Base-by-base conservation (phyloP, 2,888 invertebrate genomes). In the Balanococcus diminutus region DNA sequence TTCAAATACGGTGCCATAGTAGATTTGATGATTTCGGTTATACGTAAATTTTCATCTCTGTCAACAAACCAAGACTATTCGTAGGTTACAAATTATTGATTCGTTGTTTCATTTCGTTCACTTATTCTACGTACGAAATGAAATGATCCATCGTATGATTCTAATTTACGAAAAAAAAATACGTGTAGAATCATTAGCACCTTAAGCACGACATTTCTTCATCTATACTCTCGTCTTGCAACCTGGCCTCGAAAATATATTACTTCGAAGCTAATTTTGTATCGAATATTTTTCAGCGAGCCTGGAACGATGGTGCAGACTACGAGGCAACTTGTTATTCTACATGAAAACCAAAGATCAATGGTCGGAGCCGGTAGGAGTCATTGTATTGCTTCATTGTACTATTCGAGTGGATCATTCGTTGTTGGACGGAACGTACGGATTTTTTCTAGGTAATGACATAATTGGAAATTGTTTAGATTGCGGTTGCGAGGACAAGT, bases 311-410 rank as follows among this genome's bases (percentile, higher is more conserved):
- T 97, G 97, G 96, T 98, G 97, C 90, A 93, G 97, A 87, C 92
- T 98, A 56, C 93, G 96, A 88, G 98, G 98, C 87, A 98, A 98
- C 91, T 92, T 98, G 19, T 91, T 98, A 87, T 98, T 98, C 91
- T 98, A 97, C 90, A 94, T 97, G 89, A 97, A 97, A 90, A 95
- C 95, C 81, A 93, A 94, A 88, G 96, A 97, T 90, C 95, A 95
- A 88, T 95, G 94, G 93, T 95, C 96, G 31, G 95, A 96, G 89
- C 96, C 97, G 0, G 91, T 94, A 87, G 98, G 97, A 42, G 94
- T 98, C 0, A 93, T 98, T 88, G 94, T 98, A 83, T 91, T 98
- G 88, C 97, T 98, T 89, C 94, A 96, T 89, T 97, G 96, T 90
- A 93, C 94, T 87, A 93, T 97, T 81, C 93, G 94, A 86, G 90